Evolutionary conservation across 2,888 invertebrate species (phyloP).

Genomic region (Nasonia oneida): DNA sequence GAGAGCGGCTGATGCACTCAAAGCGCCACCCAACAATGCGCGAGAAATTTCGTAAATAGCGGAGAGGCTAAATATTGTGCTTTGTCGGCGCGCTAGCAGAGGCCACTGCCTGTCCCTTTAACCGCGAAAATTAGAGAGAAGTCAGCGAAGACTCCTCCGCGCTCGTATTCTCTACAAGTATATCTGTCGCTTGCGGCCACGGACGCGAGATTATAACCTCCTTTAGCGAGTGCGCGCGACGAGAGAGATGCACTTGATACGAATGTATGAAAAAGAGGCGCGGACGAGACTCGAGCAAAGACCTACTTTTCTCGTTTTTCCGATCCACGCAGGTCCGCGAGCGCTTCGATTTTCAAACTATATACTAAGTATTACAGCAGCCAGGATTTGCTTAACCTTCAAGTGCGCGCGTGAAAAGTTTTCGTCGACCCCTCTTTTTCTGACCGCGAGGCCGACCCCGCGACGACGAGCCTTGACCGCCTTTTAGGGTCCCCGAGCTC

Average conservation of each 20-base stretch:
- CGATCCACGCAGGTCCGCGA: neutral
- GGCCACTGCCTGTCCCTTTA: slow-evolving; percentile 10
- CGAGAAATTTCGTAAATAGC: slow-evolving; percentile 6
- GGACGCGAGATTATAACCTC: slow-evolving; percentile 13
- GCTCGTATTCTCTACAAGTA: neutral
- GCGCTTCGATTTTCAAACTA: neutral
- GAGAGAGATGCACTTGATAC: neutral
- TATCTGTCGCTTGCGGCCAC: neutral
- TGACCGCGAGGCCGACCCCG: neutral
- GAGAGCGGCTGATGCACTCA: neutral
- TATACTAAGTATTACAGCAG: neutral
- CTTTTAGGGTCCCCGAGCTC: slow-evolving; percentile 36
- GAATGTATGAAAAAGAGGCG: neutral
- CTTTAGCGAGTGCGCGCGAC: neutral
- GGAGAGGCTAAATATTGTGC: neutral
- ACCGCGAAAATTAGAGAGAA: neutral
- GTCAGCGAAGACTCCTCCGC: neutral
- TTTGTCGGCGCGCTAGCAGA: neutral
- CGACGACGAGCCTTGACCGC: slow-evolving; percentile 48
- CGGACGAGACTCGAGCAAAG: neutral
- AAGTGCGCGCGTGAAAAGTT: slow-evolving; percentile 22
- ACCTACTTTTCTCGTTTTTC: slow-evolving; percentile 26
- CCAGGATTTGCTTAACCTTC: slow-evolving; percentile 41
- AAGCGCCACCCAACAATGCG: slow-evolving; percentile 5
- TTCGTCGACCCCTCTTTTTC: neutral